Evolutionary conservation across 2,888 invertebrate genomes (phyloP).

Genomic region (Brachypalpus laphriformis): DNA sequence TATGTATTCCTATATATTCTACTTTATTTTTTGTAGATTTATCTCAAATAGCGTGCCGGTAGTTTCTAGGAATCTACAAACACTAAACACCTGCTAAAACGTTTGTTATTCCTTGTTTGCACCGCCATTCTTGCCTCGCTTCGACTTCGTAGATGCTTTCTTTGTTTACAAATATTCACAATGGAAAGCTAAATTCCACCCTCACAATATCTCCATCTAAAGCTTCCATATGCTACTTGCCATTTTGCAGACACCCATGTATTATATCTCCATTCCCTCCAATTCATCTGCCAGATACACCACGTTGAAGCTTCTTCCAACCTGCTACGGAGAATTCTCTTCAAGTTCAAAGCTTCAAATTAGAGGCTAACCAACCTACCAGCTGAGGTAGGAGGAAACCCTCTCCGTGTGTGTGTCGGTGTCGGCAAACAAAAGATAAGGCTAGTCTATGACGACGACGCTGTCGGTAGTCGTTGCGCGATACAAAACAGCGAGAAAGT

Average conservation of each 20-base stretch:
- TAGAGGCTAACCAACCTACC: constrained; percentile 45
- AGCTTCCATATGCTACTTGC: constrained; percentile 17
- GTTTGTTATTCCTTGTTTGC: constrained; percentile 7
- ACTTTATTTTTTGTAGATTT: not conserved
- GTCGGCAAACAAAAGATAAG: constrained; percentile 71
- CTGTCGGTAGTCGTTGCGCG: constrained; percentile 26
- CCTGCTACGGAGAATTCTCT: constrained; percentile 38
- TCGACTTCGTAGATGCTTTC: not conserved
- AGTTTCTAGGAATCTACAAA: constrained; percentile 37
- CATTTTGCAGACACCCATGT: constrained; percentile 48
- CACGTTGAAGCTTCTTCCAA: constrained; percentile 23
- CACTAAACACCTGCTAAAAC: constrained; percentile 57
- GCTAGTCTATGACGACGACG: constrained; percentile 56
- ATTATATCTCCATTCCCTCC: constrained; percentile 7
- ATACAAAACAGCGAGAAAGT: constrained; percentile 50
- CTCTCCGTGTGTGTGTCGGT: constrained; percentile 45
- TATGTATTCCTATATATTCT: constrained; percentile 9
- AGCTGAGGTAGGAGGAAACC: constrained; percentile 42
- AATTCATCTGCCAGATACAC: constrained; percentile 37
- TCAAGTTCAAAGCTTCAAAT: constrained; percentile 71
- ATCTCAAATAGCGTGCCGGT: constrained; percentile 21
- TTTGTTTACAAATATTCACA: constrained; percentile 64
- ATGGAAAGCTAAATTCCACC: constrained; percentile 56
- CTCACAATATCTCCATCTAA: constrained; percentile 11
- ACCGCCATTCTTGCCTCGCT: not conserved